These are phyloP conservation scores for Ochlodes sylvanus DNA, from an alignment of 2,888 invertebrate genomes.

Conservation along the genomic window DNA sequence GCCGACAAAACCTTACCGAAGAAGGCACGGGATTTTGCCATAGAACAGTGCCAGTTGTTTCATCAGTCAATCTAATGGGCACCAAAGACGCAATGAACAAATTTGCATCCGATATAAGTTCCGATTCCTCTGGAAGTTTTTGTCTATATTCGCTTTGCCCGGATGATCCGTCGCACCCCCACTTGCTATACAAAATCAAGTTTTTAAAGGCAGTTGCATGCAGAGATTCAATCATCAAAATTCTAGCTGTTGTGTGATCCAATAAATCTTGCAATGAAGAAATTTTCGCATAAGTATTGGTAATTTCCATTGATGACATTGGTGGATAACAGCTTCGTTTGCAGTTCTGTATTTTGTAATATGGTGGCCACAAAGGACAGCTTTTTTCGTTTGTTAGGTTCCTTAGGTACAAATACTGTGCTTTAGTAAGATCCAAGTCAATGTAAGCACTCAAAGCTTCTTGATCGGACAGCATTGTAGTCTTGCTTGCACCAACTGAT, in stretches of 20 bases:
- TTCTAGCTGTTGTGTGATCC: background rate
- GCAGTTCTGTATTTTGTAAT: background rate
- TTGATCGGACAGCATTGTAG: slow-evolving; percentile 10
- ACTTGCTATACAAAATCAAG: slow-evolving; percentile 36
- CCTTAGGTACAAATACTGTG: slow-evolving; percentile 29
- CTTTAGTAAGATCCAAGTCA: slow-evolving; percentile 29
- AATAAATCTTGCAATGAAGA: background rate
- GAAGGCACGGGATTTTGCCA: slow-evolving; percentile 46
- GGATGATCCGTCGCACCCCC: slow-evolving; percentile 41
- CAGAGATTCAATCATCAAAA: slow-evolving; percentile 37
- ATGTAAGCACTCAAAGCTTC: slow-evolving; percentile 25
- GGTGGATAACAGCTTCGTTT: slow-evolving; percentile 1
- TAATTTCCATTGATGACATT: background rate
- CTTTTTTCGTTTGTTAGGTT: slow-evolving; percentile 22
- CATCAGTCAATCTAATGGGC: slow-evolving; percentile 43
- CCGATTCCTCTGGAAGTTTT: background rate
- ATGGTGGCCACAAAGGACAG: background rate
- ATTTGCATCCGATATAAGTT: slow-evolving; percentile 36
- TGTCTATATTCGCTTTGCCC: slow-evolving; percentile 40
- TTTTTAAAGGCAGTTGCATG: slow-evolving; percentile 31
- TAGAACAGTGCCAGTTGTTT: slow-evolving; percentile 36
- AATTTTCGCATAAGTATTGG: background rate
- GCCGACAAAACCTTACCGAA: slow-evolving; percentile 30
- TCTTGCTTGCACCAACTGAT: slow-evolving; percentile 5
- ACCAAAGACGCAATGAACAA: slow-evolving; percentile 44